phyloP scores from a whole-genome alignment of 2,888 invertebrate species.

The Frankliniella intonsa region DNA sequence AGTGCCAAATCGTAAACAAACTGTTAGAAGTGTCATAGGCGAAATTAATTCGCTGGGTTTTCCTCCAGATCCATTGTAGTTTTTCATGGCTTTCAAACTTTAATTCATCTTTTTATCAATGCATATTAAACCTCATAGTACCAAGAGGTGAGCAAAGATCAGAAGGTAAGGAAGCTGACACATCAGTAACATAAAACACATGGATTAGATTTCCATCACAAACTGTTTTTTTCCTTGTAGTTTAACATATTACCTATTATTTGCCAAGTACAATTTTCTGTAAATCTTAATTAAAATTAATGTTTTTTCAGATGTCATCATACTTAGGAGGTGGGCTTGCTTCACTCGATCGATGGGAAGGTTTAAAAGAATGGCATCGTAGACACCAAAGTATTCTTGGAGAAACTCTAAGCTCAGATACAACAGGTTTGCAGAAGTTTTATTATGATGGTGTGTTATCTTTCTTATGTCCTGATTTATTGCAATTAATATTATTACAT shows the following conservation, averaged over 20 bases:
- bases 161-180: too few species aligned
- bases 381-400: background rate
- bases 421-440: background rate
- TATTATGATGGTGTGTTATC: background rate
- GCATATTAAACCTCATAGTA: too few species aligned
- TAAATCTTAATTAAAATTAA: background rate
- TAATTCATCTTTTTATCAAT: too few species aligned
- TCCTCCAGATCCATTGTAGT: too few species aligned
- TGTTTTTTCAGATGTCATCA: background rate
- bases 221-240: background rate
- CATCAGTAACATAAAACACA: background rate
- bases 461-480: too few species aligned
- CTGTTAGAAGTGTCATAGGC: too few species aligned
- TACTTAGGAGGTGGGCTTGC: background rate
- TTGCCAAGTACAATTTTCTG: background rate
- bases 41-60: too few species aligned
- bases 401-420: background rate
- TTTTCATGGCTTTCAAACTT: too few species aligned
- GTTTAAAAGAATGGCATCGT: background rate
- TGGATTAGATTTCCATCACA: background rate
- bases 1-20: background rate
- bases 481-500: background rate
- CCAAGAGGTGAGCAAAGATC: background rate
- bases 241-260: background rate
- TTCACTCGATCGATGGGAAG: constrained; percentile 3